Conservation (phyloP, 2,113 vertebrate species). For the Pantherophis guttatus region DNA sequence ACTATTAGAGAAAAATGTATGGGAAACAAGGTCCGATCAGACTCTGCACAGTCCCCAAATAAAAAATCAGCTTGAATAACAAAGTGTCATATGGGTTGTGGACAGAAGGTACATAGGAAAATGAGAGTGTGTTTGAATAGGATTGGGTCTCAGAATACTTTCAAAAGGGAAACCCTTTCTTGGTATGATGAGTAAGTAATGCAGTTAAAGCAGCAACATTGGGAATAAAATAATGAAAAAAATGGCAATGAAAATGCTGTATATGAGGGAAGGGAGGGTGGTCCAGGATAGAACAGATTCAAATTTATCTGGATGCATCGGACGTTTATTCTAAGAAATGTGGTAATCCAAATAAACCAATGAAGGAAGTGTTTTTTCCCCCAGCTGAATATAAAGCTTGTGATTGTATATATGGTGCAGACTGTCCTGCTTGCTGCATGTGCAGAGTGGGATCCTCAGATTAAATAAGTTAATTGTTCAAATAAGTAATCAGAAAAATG, state of each 20-base stretch:
- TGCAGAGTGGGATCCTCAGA: neutral
- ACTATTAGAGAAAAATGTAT: neutral
- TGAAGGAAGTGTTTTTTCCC: neutral
- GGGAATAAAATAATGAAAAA: neutral
- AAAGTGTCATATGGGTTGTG: neutral
- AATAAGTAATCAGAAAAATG: neutral
- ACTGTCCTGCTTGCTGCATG: neutral
- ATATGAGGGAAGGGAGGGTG: neutral
- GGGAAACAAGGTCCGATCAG: neutral
- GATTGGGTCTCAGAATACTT: neutral
- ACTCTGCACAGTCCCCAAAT: neutral
- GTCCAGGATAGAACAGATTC: neutral
- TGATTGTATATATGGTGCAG: neutral
- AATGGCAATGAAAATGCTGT: neutral
- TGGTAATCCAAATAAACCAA: neutral
- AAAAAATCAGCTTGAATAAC: neutral
- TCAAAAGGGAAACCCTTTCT: neutral
- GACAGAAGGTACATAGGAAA: neutral
- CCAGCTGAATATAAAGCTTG: neutral
- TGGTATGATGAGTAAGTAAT: neutral
- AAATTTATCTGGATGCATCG: neutral
- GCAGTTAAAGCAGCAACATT: neutral
- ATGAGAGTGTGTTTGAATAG: neutral
- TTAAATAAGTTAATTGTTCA: neutral
- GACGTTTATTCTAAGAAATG: neutral